Percentiles rank a stretch among this genome's conserved stretches.
Evolutionary conservation across 2,113 vertebrate species (phyloP).

Genomic region (Ardeotis arabs): DNA sequence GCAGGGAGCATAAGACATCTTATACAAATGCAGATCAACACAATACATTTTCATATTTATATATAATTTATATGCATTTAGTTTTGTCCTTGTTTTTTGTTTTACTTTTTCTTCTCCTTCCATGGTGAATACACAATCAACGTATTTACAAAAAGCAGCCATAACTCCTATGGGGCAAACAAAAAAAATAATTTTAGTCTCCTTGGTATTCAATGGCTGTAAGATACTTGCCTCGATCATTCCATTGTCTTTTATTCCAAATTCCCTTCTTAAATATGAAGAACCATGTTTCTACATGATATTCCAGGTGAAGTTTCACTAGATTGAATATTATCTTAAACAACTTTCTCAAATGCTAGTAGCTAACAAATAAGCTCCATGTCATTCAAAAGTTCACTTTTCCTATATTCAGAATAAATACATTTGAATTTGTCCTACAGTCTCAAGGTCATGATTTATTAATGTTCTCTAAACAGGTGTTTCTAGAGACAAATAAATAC

Average conservation of each 20-base stretch:
- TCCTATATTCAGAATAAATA: not conserved
- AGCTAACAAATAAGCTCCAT: not conserved
- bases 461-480: not conserved
- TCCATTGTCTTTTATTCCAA: not conserved
- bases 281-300: not conserved
- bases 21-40: not conserved
- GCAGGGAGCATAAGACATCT: not conserved
- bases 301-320: not conserved
- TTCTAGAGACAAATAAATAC: conserved; percentile 28
- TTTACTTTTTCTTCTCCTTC: not conserved
- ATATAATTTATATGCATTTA: not conserved
- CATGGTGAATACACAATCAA: not conserved
- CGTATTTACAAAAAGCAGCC: not conserved
- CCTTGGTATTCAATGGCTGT: not conserved
- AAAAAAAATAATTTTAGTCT: not conserved
- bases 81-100: not conserved
- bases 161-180: not conserved
- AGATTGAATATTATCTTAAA: not conserved
- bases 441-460: not conserved
- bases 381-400: not conserved
- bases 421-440: not conserved
- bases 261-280: not conserved
- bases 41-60: not conserved
- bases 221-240: not conserved
- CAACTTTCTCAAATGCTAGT: not conserved